Base-by-base conservation (phyloP, 1,140 invertebrate species). In the Rhyzopertha dominica region DNA sequence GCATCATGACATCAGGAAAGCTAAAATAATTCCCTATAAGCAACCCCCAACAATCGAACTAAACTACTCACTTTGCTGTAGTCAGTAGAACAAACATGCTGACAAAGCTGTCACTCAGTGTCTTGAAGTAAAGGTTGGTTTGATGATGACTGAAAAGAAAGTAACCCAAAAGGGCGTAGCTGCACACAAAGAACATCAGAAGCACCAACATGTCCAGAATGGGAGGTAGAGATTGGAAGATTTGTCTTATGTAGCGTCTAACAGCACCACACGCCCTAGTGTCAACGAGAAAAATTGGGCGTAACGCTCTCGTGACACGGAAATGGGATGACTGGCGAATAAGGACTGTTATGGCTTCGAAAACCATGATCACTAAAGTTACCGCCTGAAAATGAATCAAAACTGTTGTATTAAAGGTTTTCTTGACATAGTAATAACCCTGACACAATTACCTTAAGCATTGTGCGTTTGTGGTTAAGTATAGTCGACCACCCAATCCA, bases 1-100 rank as follows among this genome's bases (percentile, higher is more conserved):
- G 88, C 89, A 95, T 92, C 90, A 93, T 93, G 5, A 95, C 87
- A 69, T 93, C 90, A 14, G 90, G 90, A 72, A 86, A 93, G 69
- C 88, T 92, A 67, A 54, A 72, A 71, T n/a, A n/a, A n/a, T n/a
- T n/a, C n/a, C n/a, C n/a, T n/a, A 12, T 14, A 41, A 16, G 39
- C 24, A 53, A 62, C 32, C 14, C 50, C 47, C 9, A 45, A 43
- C 13, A 37, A 34, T 46, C 28, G 12, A 23, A 16, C 44, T 9
- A 17, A 36, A 25, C 29, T 39, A 78, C 82, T 80, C 75, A 93
- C 89, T 95, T 95, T 43, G 90, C 89, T 13, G 90, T 93, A 0
- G 91, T 95, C 0, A 94, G 72, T 13, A 95, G 73, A 28, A 95
- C 86, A 69, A 93, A 94, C 60, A 95, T 79, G 61, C 82, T 92